Evolutionary conservation across 2,113 vertebrate genomes (phyloP), one percentile per base, ranked within the genome.

Genomic region (Tamias sibiricus): DNA sequence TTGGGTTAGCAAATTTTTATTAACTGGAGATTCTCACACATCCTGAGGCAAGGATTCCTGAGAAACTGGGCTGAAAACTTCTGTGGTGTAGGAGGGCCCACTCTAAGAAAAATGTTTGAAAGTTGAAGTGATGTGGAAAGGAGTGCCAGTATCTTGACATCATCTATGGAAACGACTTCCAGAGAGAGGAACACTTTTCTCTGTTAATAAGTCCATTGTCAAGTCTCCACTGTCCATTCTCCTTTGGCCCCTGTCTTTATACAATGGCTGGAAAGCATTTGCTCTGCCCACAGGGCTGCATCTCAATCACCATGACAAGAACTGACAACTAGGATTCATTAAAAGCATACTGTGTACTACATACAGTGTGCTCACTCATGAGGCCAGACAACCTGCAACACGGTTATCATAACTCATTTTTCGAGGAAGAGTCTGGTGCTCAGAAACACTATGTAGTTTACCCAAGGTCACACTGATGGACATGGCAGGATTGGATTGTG

Each of bases 81-180:
- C 94, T 59, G 84, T 69, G 13, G 17, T 77, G 6, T 30, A 8
- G 0, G 26, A 95, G 7, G 11, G 24, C 77, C 47, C 47, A 3
- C 6, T 91, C 17, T 83, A 85, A 92, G 28, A 91, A 84, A 74
- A 84, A 19, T 8, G 16, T 69, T 81, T 57, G 47, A 3, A 85
- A 91, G 57, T 11, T 86, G 59, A 57, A 64, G 6, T 35, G 12
- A 81, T 54, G 0, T 83, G 12, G 42, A 91, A 88, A 76, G 20
- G 10, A 2, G 24, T 64, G 13, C 37, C 42, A n/a, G 2, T 72
- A 35, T 72, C 8, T 91, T 79, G 40, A 91, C 13, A 77, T 87
- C 62, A 82, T 54, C 59, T 71, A 10, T 94, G 66, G 40, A 86
- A 92, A 87, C 84, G 17, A 79, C 42, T 95, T 87, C 59, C 26